Base-by-base conservation (phyloP, 2,797 vertebrate genomes). In the Tokudaia tokunoshimensis region DNA sequence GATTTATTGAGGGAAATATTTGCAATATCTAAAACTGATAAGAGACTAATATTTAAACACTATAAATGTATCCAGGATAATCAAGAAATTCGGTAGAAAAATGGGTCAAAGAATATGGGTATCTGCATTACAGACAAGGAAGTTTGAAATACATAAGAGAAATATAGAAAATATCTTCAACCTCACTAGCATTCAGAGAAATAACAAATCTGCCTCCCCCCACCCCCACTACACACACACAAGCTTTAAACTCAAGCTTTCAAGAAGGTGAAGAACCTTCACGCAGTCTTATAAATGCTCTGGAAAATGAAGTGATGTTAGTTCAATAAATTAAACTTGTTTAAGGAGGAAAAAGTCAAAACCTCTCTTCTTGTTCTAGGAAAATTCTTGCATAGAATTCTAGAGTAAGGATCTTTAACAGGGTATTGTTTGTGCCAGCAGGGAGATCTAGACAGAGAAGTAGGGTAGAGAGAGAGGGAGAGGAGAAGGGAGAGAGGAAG, bases 11-110 rank as follows among this genome's bases (percentile, higher is more conserved):
- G 13, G 63, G 67, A 84, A 61, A 47, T 89, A 80, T 29, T 91
- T 80, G 29, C 6, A 85, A 37, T 84, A 92, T 76, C 65, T 76
- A 89, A 89, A 89, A 65, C 52, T 91, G 41, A 83, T 22, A 67
- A 37, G 34, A 3, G 24, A 37, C 37, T 78, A 81, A n/a, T 41
- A 65, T 67, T 88, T 63, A 82, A 96, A 87, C 44, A 20, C 26
- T 26, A 44, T 20, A 63, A 26, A 31, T 12, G 70, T 44, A 29
- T 41, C 10, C 11, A 74, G 57, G 65, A 67, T 37, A 94, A 94
- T 29, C 72, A 26, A 8, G 22, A 84, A 88, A 57, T 84, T 31
- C 11, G 41, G 34, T 14, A 70, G 52, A 84, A 95, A 94, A 94
- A 41, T 11, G 20, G 17, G 4, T 76, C 24, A 86, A 44, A 94